Evolutionary conservation across 2,888 invertebrate species (phyloP), one percentile per base, ranked within the genome.

Genomic region (Napeogenes inachia): DNA sequence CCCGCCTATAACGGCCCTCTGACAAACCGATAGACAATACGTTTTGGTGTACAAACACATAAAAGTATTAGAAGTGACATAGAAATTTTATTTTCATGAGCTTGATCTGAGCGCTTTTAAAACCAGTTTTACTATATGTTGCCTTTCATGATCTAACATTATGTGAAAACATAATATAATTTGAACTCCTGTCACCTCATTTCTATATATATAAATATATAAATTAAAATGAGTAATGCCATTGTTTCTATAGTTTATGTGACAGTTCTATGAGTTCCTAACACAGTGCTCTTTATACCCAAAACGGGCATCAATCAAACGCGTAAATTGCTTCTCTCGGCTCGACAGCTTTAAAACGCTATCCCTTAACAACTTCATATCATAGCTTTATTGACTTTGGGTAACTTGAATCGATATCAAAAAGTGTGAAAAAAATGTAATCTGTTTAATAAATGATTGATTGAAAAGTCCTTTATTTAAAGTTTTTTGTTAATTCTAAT

Each of bases 261-360:
- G 50, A 30, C 10, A 30, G 30, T 50, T 67, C 61, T 62, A 61
- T 46, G 53, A 53, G 38, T 66, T 62, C n/a, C 3, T 56, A 66
- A 50, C 59, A 68, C 74, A 72, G 10, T 57, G 61, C 33, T 64
- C 56, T 71, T 69, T 70, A 73, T 70, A 71, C 73, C 76, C 77
- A 75, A 75, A 78, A 73, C 77, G 76, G 68, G 73, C 82, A 83
- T 84, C 83, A 80, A 83, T 84, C 83, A 84, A 77, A 79, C 74
- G 65, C 75, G 75, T 78, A 84, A 82, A 83, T 83, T 82, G 82
- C 77, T 72, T 71, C 71, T 73, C 73, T 75, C 75, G 68, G 71
- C 76, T 66, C 73, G 78, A 80, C 81, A 80, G 76, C 68, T 71
- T 74, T 76, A 74, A 73, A 74, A 72, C 69, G 64, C 69, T 68